These are phyloP conservation scores for Ophion costatus DNA, from an alignment of 2,888 invertebrate genomes.

Conservation along the genomic window DNA sequence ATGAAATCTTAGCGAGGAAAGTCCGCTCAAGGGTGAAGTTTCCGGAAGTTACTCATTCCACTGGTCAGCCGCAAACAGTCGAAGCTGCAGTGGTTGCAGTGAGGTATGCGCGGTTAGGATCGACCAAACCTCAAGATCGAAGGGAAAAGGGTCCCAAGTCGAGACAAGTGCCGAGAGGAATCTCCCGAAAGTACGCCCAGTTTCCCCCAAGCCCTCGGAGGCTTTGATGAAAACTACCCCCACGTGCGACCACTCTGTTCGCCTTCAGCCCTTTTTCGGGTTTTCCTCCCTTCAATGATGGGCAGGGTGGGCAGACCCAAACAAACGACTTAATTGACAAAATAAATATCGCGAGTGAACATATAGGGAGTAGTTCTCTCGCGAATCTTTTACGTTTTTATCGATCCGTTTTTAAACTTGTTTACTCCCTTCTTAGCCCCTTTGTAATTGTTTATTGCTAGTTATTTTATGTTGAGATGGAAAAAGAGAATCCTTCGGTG, in stretches of 20 bases:
- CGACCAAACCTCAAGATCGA: constrained; percentile 36
- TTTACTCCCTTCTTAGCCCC: too few species aligned
- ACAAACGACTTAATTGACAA: too few species aligned
- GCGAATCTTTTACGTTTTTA: too few species aligned
- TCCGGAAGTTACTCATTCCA: constrained; percentile 60
- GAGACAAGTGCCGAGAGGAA: constrained; percentile 18
- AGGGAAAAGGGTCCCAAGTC: constrained; percentile 15
- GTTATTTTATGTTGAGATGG: too few species aligned
- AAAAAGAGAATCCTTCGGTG: too few species aligned
- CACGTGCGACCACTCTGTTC: not conserved
- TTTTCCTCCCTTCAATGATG: not conserved
- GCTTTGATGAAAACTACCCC: not conserved
- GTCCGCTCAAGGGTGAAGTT: constrained; percentile 28
- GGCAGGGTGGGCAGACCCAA: too few species aligned
- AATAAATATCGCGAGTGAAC: too few species aligned
- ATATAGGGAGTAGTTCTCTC: too few species aligned
- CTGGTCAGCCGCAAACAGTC: constrained; percentile 61
- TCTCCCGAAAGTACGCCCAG: constrained; percentile 12
- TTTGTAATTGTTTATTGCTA: too few species aligned
- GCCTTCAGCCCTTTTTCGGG: not conserved
- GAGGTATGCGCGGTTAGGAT: constrained; percentile 25
- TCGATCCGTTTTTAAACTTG: too few species aligned
- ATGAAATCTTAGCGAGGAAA: constrained; percentile 36
- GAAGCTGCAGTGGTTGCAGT: constrained; percentile 37
- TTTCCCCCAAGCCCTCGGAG: constrained; percentile 13